Conservation (phyloP, 2,113 vertebrate species). For the Heloderma charlesbogerti region DNA sequence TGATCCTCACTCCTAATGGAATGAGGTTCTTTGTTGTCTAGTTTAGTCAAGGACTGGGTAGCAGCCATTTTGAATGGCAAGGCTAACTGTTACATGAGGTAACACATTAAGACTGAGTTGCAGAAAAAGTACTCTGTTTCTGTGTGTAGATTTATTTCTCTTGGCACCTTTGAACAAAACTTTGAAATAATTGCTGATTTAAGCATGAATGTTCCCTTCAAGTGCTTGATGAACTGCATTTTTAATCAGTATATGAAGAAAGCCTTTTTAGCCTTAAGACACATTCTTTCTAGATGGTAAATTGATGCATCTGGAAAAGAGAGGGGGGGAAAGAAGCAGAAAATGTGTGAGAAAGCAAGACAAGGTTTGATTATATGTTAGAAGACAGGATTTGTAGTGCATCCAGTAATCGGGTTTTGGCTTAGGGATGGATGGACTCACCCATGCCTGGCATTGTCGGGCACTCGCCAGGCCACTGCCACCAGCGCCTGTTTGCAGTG, state of each 20-base stretch:
- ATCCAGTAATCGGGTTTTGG: not conserved
- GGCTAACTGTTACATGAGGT: not conserved
- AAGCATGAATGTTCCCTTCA: slow-evolving; percentile 27
- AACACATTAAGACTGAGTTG: slow-evolving; percentile 1
- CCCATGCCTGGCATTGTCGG: too few species aligned
- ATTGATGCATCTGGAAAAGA: not conserved
- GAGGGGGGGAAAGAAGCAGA: not conserved
- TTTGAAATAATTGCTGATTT: slow-evolving; percentile 52
- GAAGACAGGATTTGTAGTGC: not conserved
- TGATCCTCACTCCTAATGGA: not conserved
- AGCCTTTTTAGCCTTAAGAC: slow-evolving; percentile 50
- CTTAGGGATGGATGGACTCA: too few species aligned
- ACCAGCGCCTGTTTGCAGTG: too few species aligned
- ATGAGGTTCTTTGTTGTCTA: not conserved
- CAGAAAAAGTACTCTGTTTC: not conserved
- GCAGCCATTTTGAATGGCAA: not conserved
- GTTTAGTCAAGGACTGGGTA: too few species aligned
- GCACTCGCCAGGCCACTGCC: too few species aligned
- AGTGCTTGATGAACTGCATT: slow-evolving; percentile 51
- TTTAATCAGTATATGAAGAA: slow-evolving; percentile 56
- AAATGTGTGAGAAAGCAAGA: slow-evolving; percentile 30
- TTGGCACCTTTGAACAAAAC: slow-evolving; percentile 34
- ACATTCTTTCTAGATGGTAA: slow-evolving; percentile 47
- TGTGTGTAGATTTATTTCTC: slow-evolving; percentile 34
- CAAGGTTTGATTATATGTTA: slow-evolving; percentile 12